Evolutionary conservation across 2,888 invertebrate species (phyloP).

Genomic region (Zaprionus obscuricornis): DNA sequence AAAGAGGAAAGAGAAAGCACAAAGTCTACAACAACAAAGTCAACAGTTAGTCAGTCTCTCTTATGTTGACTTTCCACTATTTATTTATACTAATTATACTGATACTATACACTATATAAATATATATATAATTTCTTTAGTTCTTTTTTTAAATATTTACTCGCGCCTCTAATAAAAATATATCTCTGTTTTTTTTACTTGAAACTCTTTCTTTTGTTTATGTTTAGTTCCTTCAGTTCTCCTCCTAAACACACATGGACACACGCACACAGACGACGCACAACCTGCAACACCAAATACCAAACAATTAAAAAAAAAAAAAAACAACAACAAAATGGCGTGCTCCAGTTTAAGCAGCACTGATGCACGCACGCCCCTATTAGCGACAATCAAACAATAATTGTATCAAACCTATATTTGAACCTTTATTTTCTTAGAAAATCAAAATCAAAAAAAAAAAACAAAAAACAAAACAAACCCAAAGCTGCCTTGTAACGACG

Average conservation of each 20-base stretch:
- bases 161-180: constrained; percentile 53
- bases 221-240: not conserved
- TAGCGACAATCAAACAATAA: constrained; percentile 59
- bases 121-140: too few relatives aligned
- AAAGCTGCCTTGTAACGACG: constrained; percentile 72
- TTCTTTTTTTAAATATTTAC: constrained; percentile 9
- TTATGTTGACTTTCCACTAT: constrained; percentile 39
- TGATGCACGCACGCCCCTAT: constrained; percentile 28
- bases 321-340: constrained; percentile 18
- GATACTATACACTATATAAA: not conserved
- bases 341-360: constrained; percentile 38
- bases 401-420: constrained; percentile 4
- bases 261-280: constrained; percentile 51
- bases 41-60: constrained; percentile 59
- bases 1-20: constrained; percentile 28
- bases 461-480: constrained; percentile 44
- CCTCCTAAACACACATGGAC: constrained; percentile 8
- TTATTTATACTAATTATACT: constrained; percentile 17
- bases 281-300: constrained; percentile 72
- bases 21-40: constrained; percentile 39
- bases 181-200: constrained; percentile 30
- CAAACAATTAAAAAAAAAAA: constrained; percentile 15
- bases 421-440: too few relatives aligned
- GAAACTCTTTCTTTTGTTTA: constrained; percentile 2
- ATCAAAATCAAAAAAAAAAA: constrained; percentile 16